Evolutionary conservation across 1,140 invertebrate genomes (phyloP), one percentile per base, ranked within the genome.

Genomic region (Caenorhabditis tropicalis): DNA sequence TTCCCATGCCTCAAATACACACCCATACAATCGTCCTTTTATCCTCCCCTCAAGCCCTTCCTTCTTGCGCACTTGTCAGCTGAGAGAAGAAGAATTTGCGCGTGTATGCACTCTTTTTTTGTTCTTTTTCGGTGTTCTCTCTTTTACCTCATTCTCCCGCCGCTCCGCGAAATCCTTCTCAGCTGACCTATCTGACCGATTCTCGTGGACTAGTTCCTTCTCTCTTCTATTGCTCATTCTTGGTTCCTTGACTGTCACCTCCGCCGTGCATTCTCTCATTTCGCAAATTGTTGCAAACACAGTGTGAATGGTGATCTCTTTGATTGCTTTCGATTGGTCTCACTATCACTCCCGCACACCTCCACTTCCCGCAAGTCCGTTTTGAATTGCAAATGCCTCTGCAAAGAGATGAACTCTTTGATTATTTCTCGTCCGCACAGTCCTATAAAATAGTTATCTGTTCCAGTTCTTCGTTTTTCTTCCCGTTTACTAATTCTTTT

Each of bases 361-460:
- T 36, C 58, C 58, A 36, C 58, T 74, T 43, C 31, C 60, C 33
- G 65, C n/a, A 43, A 74, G n/a, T 74, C 65, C 65, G 65, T 74
- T 74, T 74, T 74, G 65, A 74, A 74, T 74, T 74, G 65, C 65
- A 74, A 74, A 74, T 74, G 43, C 12, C 19, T 33, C 36, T 74
- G 65, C 65, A 74, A 46, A 43, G 36, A 39, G n/a, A 46, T 36
- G 58, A 65, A 65, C 58, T 65, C 33, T 36, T 51, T 65, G 29
- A 36, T 65, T 36, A 65, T 65, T 15, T 19, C 33, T 74, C 36
- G 12, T 33, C 15, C 31, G 4, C 21, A 65, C 58, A 36, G 31
- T 43, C 36, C 65, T 74, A 74, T 21, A 74, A 43, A 21, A 74
- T 74, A 74, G 65, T 74, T 74, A 43, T 15, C 36, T 10, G 4